Conservation (phyloP, 2,113 vertebrate genomes). For the Bothrops jararaca region DNA sequence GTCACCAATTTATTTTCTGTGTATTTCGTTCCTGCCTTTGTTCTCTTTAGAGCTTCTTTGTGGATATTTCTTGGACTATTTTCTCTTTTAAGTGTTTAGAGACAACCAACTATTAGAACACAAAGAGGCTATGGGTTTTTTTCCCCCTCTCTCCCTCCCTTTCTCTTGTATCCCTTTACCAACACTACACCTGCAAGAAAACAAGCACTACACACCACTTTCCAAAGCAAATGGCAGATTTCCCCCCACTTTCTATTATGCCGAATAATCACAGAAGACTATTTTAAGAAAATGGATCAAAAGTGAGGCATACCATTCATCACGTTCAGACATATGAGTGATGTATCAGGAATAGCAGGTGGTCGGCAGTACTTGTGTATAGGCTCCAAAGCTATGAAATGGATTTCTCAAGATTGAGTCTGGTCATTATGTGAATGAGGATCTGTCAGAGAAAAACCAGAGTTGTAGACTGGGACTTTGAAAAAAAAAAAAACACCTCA, state of each 20-base stretch:
- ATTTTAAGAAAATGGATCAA: background rate
- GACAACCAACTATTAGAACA: slow-evolving; percentile 4
- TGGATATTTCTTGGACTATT: slow-evolving; percentile 50
- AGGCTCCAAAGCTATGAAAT: background rate
- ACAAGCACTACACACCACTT: background rate
- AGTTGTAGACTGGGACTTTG: background rate
- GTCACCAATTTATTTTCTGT: slow-evolving; percentile 66
- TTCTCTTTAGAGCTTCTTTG: slow-evolving; percentile 57
- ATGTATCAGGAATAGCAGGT: background rate
- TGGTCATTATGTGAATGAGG: background rate
- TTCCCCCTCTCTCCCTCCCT: slow-evolving; percentile 12
- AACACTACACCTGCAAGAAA: slow-evolving; percentile 37
- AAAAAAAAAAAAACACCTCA: background rate
- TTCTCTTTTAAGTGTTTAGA: slow-evolving; percentile 47
- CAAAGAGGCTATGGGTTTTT: background rate
- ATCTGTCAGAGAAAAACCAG: background rate
- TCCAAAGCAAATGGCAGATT: slow-evolving; percentile 7
- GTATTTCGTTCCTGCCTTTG: slow-evolving; percentile 54
- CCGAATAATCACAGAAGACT: background rate
- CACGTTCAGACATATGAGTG: background rate
- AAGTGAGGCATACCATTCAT: background rate
- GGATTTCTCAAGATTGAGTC: background rate
- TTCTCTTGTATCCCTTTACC: slow-evolving; percentile 32
- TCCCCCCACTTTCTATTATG: background rate
- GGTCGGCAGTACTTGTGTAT: background rate